phyloP scores from a whole-genome alignment of 1,140 invertebrate genomes.

The Eueides isabella region DNA sequence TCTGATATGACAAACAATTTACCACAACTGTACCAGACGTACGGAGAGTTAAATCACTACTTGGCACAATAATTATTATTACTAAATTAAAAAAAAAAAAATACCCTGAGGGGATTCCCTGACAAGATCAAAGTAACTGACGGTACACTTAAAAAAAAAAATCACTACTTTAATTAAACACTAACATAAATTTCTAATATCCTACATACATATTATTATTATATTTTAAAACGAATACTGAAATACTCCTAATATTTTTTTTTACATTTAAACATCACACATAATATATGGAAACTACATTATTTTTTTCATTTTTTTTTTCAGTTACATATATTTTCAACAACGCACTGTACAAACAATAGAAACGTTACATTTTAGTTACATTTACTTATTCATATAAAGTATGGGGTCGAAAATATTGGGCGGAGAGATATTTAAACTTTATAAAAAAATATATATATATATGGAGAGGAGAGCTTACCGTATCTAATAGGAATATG shows the following conservation, averaged over 20 bases:
- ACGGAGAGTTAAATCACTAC: constrained; percentile 8
- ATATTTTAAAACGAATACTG: constrained; percentile 74
- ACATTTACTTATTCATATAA: constrained; percentile 34
- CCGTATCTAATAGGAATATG: constrained; percentile 30
- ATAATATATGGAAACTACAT: constrained; percentile 38
- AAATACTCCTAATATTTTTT: constrained; percentile 59
- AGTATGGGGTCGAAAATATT: constrained; percentile 49
- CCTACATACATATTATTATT: constrained; percentile 42
- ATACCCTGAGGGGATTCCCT: constrained; percentile 24
- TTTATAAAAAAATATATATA: not conserved
- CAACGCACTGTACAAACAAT: constrained; percentile 68
- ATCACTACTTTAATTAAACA: constrained; percentile 69
- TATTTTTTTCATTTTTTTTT: constrained; percentile 50
- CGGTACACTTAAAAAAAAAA: constrained; percentile 66
- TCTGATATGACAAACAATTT: constrained; percentile 58
- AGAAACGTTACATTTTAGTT: constrained; percentile 42
- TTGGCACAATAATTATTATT: constrained; percentile 33
- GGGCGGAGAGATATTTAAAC: constrained; percentile 48
- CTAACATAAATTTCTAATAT: constrained; percentile 75
- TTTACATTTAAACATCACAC: constrained; percentile 58
- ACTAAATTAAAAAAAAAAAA: constrained; percentile 22
- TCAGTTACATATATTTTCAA: constrained; percentile 56
- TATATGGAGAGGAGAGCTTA: not conserved
- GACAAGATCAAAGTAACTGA: constrained; percentile 55
- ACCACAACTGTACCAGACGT: constrained; percentile 13